Percentiles rank a stretch among this genome's conserved stretches.
These are phyloP conservation scores for Saimiri boliviensis DNA, from an alignment of 2,113 vertebrate genomes.

Conservation along the genomic window DNA sequence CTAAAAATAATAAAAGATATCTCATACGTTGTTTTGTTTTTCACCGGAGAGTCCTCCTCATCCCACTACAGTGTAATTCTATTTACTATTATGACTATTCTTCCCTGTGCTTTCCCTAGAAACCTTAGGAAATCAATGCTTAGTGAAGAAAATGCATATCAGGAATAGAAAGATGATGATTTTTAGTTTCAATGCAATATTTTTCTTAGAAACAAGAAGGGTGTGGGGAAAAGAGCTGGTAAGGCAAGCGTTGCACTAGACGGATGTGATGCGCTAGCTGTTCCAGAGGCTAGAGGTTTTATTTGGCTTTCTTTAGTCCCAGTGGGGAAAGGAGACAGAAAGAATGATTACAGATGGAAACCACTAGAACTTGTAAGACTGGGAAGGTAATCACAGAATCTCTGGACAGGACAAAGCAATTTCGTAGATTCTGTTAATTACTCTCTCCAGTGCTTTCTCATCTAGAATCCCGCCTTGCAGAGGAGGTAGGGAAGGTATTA, in stretches of 20 bases:
- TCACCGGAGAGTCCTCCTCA: constrained; percentile 73
- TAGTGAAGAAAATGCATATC: constrained; percentile 10
- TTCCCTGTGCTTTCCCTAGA: constrained; percentile 74
- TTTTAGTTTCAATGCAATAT: background rate
- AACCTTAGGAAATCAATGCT: constrained; percentile 59
- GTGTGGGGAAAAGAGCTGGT: background rate
- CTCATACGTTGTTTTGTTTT: constrained; percentile 77
- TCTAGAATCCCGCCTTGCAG: background rate
- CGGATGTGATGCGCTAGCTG: background rate
- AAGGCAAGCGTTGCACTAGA: accelerated
- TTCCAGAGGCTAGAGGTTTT: background rate
- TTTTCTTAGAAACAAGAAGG: constrained; percentile 28
- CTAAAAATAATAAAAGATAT: constrained; percentile 70
- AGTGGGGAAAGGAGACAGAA: background rate
- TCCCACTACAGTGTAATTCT: constrained; percentile 80
- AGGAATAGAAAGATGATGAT: constrained; percentile 24
- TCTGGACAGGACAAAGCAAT: background rate
- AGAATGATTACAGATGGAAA: background rate
- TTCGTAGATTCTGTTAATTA: background rate
- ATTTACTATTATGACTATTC: constrained; percentile 75
- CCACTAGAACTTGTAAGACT: background rate
- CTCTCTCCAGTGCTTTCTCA: background rate
- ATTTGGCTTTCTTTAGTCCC: background rate
- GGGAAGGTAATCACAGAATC: background rate
- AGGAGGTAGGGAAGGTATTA: background rate